Base-by-base conservation (phyloP, 1,140 invertebrate genomes). In the Mamestra configurata region DNA sequence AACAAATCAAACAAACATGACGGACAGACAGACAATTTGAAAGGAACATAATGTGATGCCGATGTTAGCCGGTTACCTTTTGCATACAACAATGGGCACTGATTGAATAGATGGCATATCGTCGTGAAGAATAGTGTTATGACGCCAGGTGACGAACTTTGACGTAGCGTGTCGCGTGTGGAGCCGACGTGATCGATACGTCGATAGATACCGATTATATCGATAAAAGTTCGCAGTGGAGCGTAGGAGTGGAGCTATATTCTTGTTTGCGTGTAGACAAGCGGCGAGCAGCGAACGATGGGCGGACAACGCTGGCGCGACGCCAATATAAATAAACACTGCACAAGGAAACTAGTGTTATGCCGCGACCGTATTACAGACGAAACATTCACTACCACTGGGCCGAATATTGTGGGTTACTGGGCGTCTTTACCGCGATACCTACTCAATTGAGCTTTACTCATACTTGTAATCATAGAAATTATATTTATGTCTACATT, bases 271-370 rank as follows among this genome's bases (percentile, higher is more conserved):
- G 80, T 86, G 86, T 86, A 89, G 89, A 90, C 88, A 87, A 88
- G 86, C 86, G 83, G 79, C 73, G 84, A 85, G 84, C 81, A 77
- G 81, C 80, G 79, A 88, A 82, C 86, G 89, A 88, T 88, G 89
- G 85, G 81, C 91, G 90, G 90, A 94, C 91, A 92, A 90, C 90
- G 88, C 87, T 94, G 93, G 93, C 93, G 59, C 22, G 43, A 37
- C 15, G 91, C 93, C 93, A 94, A 94, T 84, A 90, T 92, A 94
- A 94, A 93, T 90, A 94, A 94, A 94, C 90, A 93, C 92, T 93
- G 91, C 92, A 93, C 92, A 94, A 93, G 92, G 93, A 92, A 94
- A 93, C 93, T 94, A 93, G 92, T 94, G 92, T 93, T 93, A 92
- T 91, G 91, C 93, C 93, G 92, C 93, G 93, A 93, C 93, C 92